Evolutionary conservation across 2,888 invertebrate species (phyloP).

Genomic region (Chalcosyrphus nemorum): DNA sequence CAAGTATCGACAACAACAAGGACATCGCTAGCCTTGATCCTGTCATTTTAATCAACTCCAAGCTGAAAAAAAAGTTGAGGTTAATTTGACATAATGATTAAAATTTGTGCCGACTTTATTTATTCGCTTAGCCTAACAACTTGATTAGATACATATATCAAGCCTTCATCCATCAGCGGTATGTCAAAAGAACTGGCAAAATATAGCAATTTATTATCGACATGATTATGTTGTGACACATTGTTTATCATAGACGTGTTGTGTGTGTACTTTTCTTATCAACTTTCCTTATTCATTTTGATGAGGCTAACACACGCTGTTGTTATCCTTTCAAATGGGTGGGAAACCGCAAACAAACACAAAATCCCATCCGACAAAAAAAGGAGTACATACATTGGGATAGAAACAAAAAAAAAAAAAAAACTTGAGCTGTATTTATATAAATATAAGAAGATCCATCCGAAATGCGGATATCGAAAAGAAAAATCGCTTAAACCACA

Average conservation of each 20-base stretch:
- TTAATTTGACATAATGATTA: not conserved
- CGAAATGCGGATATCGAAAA: slow-evolving; percentile 57
- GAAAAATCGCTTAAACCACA: slow-evolving; percentile 55
- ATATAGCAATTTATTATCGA: slow-evolving; percentile 68
- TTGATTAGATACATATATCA: slow-evolving; percentile 2
- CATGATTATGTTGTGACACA: slow-evolving; percentile 67
- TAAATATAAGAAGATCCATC: slow-evolving; percentile 32
- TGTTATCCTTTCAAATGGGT: slow-evolving; percentile 9
- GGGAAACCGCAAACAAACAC: not conserved
- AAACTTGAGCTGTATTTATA: not conserved
- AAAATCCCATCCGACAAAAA: slow-evolving; percentile 20
- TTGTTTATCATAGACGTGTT: slow-evolving; percentile 52
- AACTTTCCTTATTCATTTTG: slow-evolving; percentile 23
- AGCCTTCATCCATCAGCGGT: slow-evolving; percentile 3
- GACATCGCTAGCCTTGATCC: too few relatives aligned
- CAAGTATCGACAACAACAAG: not conserved
- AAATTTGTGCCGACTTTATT: not conserved
- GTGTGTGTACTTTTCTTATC: slow-evolving; percentile 56
- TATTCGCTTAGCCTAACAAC: not conserved
- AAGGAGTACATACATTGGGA: slow-evolving; percentile 7
- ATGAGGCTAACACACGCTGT: slow-evolving; percentile 15
- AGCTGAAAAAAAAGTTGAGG: too few relatives aligned
- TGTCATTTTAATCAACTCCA: too few relatives aligned
- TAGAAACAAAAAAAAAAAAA: not conserved
- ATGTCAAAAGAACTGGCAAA: slow-evolving; percentile 24